A percentile compares a stretch with the other conserved stretches of the same genome.
phyloP scores from a whole-genome alignment of 2,888 invertebrate species.

The Megamerina dolium region DNA sequence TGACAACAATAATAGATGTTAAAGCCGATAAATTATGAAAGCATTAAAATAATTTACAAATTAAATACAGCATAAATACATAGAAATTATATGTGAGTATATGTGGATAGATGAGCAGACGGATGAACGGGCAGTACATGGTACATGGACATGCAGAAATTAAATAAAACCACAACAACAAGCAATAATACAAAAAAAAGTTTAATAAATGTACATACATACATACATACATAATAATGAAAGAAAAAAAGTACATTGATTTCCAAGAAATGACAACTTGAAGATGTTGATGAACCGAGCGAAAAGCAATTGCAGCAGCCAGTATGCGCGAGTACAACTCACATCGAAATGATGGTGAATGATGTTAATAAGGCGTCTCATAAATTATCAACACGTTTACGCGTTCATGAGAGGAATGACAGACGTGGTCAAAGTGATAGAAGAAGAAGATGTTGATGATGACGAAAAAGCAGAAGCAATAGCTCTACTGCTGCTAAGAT shows the following conservation, averaged over 20 bases:
- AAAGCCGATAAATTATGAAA: constrained; percentile 30
- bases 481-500: constrained; percentile 6
- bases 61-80: too few relatives aligned
- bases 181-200: too few relatives aligned
- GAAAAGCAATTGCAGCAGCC: constrained; percentile 12
- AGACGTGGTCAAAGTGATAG: constrained; percentile 1
- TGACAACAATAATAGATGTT: too few relatives aligned
- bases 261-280: constrained; percentile 10
- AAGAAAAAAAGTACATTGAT: constrained; percentile 7
- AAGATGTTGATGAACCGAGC: constrained; percentile 1
- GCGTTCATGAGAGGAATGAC: constrained; percentile 12
- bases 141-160: too few relatives aligned
- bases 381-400: constrained; percentile 38
- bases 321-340: too few relatives aligned
- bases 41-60: constrained; percentile 42
- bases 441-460: background rate
- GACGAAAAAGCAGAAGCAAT: background rate
- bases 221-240: constrained; percentile 1
- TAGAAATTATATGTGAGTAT: too few relatives aligned
- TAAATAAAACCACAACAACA: too few relatives aligned
- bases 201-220: background rate
- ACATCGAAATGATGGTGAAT: too few relatives aligned
- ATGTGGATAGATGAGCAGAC: too few relatives aligned
- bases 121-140: too few relatives aligned
- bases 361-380: constrained; percentile 43